These are phyloP conservation scores for Pristionchus mayeri DNA, from an alignment of 2,888 invertebrate genomes.

Conservation along the genomic window DNA sequence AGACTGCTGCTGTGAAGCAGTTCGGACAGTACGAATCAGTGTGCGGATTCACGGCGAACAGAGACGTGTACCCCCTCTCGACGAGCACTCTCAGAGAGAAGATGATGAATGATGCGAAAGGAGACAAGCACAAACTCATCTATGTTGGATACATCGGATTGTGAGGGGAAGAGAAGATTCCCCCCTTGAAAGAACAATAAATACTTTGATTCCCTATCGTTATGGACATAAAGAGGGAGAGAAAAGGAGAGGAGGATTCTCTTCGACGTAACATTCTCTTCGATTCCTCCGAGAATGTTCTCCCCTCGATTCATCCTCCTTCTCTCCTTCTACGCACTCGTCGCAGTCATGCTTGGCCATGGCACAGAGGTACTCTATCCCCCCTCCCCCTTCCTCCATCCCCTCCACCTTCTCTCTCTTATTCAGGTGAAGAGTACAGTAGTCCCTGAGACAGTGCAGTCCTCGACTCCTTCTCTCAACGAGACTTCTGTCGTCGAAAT, in stretches of 20 bases:
- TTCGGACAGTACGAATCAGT: constrained; percentile 45
- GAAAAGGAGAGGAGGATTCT: neutral
- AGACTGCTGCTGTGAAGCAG: constrained; percentile 42
- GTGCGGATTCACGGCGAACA: constrained; percentile 40
- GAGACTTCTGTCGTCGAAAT: constrained; percentile 32
- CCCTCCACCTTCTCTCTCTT: neutral
- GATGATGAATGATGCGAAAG: neutral
- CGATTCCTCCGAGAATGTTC: constrained; percentile 25
- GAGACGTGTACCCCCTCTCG: constrained; percentile 25
- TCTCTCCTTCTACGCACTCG: neutral
- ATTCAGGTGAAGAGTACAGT: neutral
- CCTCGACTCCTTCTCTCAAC: constrained; percentile 26
- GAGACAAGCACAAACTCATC: neutral
- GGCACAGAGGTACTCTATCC: neutral
- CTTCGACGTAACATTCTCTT: too few relatives aligned
- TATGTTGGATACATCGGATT: constrained; percentile 43
- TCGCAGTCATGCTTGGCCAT: neutral
- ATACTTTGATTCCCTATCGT: constrained; percentile 30
- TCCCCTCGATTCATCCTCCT: constrained; percentile 4
- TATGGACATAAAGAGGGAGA: neutral
- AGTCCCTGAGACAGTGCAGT: neutral
- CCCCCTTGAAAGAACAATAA: constrained; percentile 5
- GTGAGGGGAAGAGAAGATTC: neutral
- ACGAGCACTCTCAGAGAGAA: neutral
- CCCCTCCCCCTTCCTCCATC: neutral